A percentile compares a stretch with the other conserved stretches of the same genome.
These are phyloP conservation scores for Phrynocephalus vlangalii DNA, from an alignment of 2,797 vertebrate species.

Conservation along the genomic window DNA sequence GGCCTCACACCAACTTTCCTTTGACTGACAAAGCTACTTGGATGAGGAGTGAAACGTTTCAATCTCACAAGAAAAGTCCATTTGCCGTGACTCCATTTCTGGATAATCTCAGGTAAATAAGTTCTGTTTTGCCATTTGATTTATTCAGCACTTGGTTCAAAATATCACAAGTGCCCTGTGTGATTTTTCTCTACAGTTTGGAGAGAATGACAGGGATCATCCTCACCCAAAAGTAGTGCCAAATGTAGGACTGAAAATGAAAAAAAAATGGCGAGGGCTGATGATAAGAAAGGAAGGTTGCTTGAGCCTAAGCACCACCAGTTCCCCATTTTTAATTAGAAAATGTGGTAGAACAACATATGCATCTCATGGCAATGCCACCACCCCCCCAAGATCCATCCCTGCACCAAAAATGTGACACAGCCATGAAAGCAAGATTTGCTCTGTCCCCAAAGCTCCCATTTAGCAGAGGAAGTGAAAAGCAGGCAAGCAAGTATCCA, in stretches of 20 bases:
- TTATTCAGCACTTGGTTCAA: not conserved
- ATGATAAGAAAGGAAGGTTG: not conserved
- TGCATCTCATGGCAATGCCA: not conserved
- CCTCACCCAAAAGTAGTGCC: not conserved
- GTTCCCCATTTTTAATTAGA: not conserved
- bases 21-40: too few relatives aligned
- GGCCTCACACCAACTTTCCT: too few relatives aligned
- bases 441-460: not conserved
- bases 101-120: constrained; percentile 42
- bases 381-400: not conserved
- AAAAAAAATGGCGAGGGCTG: not conserved
- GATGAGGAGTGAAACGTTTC: too few relatives aligned
- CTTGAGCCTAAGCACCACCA: too few relatives aligned
- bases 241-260: not conserved
- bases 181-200: not conserved
- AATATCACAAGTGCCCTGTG: not conserved
- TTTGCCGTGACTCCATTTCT: too few relatives aligned
- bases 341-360: not conserved
- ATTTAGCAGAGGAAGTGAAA: not conserved
- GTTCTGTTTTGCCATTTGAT: not conserved
- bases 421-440: not conserved
- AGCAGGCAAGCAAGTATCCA: not conserved
- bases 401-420: not conserved
- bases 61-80: too few relatives aligned
- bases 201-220: not conserved